Evolutionary conservation across 2,888 invertebrate species (phyloP), one percentile per base, ranked within the genome.

Genomic region (Athalia rosae): DNA sequence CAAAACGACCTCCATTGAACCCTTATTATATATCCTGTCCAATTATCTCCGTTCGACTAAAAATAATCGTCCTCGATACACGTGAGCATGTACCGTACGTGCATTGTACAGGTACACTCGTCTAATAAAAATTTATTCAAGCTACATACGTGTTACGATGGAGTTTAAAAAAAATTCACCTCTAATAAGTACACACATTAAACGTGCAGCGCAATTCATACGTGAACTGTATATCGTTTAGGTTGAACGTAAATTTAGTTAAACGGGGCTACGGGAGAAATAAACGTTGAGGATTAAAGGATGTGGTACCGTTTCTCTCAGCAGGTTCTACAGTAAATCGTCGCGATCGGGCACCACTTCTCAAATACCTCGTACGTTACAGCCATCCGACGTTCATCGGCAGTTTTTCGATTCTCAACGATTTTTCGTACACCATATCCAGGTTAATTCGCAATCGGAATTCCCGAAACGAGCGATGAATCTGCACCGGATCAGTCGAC

Each of bases 1-100:
- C 59, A 61, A 50, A 74, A 61, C 61, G 74, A 74, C 61, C 28
- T 74, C 74, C 61, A 74, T 74, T 74, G 48, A 74, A 74, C 74
- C 61, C 61, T 53, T 53, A 28, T 28, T 28, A 28, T 53, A n/a
- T 48, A 74, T 74, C 74, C 74, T 61, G 74, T 9, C 48, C 74
- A 61, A 74, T 74, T 66, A 74, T 62, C 74, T 50, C 41, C 74
- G 13, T 48, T 61, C 28, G 28, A 28, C 28, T 50, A 4, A 61
- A 58, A 41, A 66, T 67, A 67, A 71, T 74, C 62, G 74, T 48
- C 61, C 61, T 28, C 59, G 45, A 11, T 11, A 71, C 53, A 11
- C 58, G 41, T 66, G 7, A n/a, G 64, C 11, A 13, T 61, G 9
- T 47, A 13, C 3, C 64, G 2, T 28, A 28, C 28, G 28, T 28